phyloP scores from a whole-genome alignment of 2,113 vertebrate species.

The Scomber japonicus region DNA sequence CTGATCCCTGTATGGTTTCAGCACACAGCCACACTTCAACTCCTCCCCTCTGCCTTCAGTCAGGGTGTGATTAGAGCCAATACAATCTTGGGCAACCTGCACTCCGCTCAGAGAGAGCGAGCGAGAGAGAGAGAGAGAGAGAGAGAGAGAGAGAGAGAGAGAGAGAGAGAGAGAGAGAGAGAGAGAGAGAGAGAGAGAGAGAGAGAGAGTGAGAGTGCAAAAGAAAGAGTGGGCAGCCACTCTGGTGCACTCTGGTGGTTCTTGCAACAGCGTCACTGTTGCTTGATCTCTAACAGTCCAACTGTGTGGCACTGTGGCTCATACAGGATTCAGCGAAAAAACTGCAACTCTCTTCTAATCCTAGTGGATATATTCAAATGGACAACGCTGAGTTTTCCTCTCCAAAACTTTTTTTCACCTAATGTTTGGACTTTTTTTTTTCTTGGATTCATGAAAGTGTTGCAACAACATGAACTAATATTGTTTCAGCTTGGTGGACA shows the following conservation, averaged over 20 bases:
- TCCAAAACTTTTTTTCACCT: slow-evolving; percentile 45
- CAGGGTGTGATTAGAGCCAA: slow-evolving; percentile 76
- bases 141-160: slow-evolving; percentile 42
- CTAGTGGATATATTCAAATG: slow-evolving; percentile 55
- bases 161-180: slow-evolving; percentile 37
- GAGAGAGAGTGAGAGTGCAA: slow-evolving; percentile 21
- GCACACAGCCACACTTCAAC: slow-evolving; percentile 67
- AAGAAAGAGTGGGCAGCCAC: slow-evolving; percentile 67
- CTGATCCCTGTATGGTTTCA: slow-evolving; percentile 56
- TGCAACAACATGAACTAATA: slow-evolving; percentile 33
- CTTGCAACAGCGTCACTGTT: slow-evolving; percentile 74
- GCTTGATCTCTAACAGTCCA: slow-evolving; percentile 69
- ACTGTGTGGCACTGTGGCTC: slow-evolving; percentile 59
- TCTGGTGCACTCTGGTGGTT: slow-evolving; percentile 79
- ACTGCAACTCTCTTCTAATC: slow-evolving; percentile 16
- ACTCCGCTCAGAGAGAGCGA: slow-evolving; percentile 37
- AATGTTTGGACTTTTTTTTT: slow-evolving; percentile 5
- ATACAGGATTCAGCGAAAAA: slow-evolving; percentile 37
- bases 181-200: slow-evolving; percentile 41
- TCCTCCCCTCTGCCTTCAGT: slow-evolving; percentile 74
- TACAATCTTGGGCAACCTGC: slow-evolving; percentile 74
- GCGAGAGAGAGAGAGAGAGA: slow-evolving; percentile 42
- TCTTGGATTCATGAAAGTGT: slow-evolving; percentile 37
- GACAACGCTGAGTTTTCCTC: slow-evolving; percentile 35
- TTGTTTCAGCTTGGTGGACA: slow-evolving; percentile 36